phyloP scores from a whole-genome alignment of 2,888 invertebrate genomes.

The Drosophila subsilvestris region DNA sequence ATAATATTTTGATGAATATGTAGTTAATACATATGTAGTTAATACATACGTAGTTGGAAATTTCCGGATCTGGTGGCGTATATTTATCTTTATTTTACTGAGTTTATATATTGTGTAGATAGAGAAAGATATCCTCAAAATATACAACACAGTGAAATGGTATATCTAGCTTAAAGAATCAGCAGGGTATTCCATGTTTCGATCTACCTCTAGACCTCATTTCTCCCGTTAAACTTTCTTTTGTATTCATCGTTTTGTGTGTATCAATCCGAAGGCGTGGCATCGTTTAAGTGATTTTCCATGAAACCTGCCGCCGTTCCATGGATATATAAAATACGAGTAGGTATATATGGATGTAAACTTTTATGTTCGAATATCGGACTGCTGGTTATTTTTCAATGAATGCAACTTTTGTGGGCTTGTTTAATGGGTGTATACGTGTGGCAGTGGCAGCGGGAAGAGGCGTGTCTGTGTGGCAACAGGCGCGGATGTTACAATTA shows the following conservation, averaged over 20 bases:
- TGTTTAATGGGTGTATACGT: constrained; percentile 33
- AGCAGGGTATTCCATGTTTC: not conserved
- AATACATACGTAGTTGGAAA: too few relatives aligned
- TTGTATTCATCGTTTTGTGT: constrained; percentile 35
- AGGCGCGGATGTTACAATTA: constrained; percentile 28
- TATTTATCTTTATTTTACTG: too few relatives aligned
- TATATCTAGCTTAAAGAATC: not conserved
- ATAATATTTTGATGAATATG: constrained; percentile 5
- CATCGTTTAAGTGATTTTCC: constrained; percentile 70
- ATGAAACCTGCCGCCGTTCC: constrained; percentile 38
- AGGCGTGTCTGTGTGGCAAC: not conserved
- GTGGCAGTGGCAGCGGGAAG: constrained; percentile 4
- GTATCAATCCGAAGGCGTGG: constrained; percentile 28
- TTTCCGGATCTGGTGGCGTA: too few relatives aligned
- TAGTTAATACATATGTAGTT: too few relatives aligned
- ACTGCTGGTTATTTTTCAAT: constrained; percentile 31
- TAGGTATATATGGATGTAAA: constrained; percentile 16
- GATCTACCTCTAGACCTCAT: not conserved
- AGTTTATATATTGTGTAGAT: too few relatives aligned
- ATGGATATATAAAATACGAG: constrained; percentile 1
- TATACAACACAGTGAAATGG: too few relatives aligned
- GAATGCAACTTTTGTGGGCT: constrained; percentile 25
- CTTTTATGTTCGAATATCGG: constrained; percentile 6
- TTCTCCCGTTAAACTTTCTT: constrained; percentile 36
- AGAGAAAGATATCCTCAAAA: too few relatives aligned